Evolutionary conservation across 2,888 invertebrate species (phyloP), one percentile per base, ranked within the genome.

Genomic region (Fragum sueziense): DNA sequence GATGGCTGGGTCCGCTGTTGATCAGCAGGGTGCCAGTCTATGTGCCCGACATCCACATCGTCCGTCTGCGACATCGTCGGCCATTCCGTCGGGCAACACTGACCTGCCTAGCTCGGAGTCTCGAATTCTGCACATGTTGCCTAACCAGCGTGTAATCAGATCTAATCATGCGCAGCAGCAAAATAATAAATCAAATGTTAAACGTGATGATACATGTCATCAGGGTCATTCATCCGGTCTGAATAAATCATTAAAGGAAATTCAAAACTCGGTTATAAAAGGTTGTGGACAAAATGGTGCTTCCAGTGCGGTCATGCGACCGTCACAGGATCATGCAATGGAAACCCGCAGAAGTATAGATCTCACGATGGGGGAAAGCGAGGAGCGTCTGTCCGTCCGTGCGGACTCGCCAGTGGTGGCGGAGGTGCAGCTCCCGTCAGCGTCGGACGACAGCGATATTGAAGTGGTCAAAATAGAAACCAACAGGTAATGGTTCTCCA

Each of bases 341-440:
- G 57, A 57, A 7, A 54, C 4, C 14, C 33, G 25, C 14, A 17
- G 74, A 20, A 79, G 82, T 52, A 84, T 84, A n/a, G 84, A 84
- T 59, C 61, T 84, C 22, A 84, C 84, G 11, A 51, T 31, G 14
- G 67, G 37, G 20, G 76, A 76, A 11, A 9, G 47, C 0, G 82
- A 80, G 2, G 52, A 27, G 25, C 6, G 27, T 14, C 25, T 51
- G 11, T 41, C n/a, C 29, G 74, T 33, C n/a, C 72, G 85, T 27
- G 57, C 78, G 14, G 70, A 77, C 17, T 88, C 88, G 0, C 87
- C 88, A 0, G 76, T 88, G 29, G 69, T 87, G 17, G 82, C 85
- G 9, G 88, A 88, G 62, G 86, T 88, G 2, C 79, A 84, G 95
- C 94, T 96, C 0, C 91, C 93, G 1, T 95, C 95, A 20, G 91